phyloP scores from a whole-genome alignment of 2,888 invertebrate species.

The Orthosia gracilis region DNA sequence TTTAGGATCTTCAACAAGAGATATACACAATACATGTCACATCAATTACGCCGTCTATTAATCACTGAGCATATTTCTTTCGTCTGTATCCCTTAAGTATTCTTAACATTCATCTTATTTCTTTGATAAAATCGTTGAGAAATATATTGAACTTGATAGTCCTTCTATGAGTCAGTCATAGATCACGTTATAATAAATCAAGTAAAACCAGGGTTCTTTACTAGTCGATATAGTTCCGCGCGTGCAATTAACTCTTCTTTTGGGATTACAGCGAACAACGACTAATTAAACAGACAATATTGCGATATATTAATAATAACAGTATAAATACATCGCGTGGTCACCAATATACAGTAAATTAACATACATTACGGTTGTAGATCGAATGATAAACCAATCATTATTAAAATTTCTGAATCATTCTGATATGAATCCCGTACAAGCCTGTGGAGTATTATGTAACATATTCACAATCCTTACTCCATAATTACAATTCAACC shows the following conservation, averaged over 20 bases:
- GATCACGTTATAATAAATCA: neutral
- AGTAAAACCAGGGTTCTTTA: neutral
- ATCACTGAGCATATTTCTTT: neutral
- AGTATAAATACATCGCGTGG: neutral
- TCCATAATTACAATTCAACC: neutral
- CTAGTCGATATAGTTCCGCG: neutral
- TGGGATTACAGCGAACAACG: neutral
- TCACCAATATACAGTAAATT: slow-evolving; percentile 17
- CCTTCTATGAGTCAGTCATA: neutral
- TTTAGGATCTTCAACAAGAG: no score
- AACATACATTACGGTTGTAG: neutral
- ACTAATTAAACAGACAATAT: slow-evolving; percentile 14
- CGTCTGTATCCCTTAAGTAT: neutral
- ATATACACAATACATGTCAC: no score
- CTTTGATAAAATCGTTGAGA: neutral
- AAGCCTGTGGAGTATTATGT: no score
- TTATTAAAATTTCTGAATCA: neutral
- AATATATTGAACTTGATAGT: neutral
- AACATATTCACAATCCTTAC: no score
- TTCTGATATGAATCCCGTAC: neutral
- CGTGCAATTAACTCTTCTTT: slow-evolving; percentile 1
- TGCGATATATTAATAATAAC: neutral
- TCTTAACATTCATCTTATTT: neutral
- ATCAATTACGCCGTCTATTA: no score
- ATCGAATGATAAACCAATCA: neutral